A percentile compares a stretch with the other conserved stretches of the same genome.
phyloP scores from a whole-genome alignment of 2,113 vertebrate species.

The Gasterosteus aculeatus region DNA sequence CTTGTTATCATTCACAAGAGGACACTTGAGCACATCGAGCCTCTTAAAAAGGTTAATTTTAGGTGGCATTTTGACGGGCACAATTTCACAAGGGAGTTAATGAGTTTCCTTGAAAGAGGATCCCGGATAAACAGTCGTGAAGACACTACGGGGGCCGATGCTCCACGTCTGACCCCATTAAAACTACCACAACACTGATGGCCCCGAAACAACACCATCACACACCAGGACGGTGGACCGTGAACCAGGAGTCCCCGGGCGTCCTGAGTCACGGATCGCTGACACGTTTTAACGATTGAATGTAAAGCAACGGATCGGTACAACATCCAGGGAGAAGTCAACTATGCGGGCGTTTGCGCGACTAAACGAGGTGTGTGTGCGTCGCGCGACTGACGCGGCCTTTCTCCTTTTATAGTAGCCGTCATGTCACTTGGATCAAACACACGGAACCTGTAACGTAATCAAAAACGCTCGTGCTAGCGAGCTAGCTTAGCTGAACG shows the following conservation, averaged over 20 bases:
- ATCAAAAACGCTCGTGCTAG: constrained; percentile 35
- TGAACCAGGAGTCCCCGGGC: neutral
- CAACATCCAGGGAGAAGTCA: neutral
- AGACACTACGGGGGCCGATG: neutral
- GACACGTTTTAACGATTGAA: neutral
- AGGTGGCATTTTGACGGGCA: constrained; percentile 24
- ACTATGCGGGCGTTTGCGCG: neutral
- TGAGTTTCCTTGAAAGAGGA: constrained; percentile 20
- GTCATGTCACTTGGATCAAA: constrained; percentile 10
- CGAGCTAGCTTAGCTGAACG: neutral
- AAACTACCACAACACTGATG: neutral
- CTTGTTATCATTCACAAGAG: constrained; percentile 29
- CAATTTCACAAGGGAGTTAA: constrained; percentile 28
- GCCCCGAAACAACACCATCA: constrained; percentile 12
- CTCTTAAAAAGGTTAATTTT: constrained; percentile 62
- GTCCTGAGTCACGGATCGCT: neutral
- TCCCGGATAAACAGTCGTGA: constrained; percentile 14
- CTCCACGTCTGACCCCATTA: neutral
- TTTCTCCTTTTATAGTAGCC: neutral
- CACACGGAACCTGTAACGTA: constrained; percentile 16
- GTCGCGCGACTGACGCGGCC: constrained; percentile 47
- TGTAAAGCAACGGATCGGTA: no score
- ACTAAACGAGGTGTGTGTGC: neutral
- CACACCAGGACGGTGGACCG: constrained; percentile 32
- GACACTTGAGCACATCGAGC: constrained; percentile 10